Conservation (phyloP, 2,113 vertebrate genomes). For the Brienomyrus longianalis region DNA sequence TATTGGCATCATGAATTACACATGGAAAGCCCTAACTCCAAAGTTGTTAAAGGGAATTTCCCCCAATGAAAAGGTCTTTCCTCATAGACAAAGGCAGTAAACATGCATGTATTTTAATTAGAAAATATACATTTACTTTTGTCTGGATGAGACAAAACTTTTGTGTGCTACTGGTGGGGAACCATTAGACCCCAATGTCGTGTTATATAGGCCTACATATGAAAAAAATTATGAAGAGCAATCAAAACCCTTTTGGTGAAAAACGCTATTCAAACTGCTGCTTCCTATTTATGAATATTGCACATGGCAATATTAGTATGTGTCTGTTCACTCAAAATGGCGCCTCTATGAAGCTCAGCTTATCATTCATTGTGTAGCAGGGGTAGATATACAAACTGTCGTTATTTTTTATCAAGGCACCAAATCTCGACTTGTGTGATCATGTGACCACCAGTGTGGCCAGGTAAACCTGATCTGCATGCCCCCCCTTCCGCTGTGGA, state of each 20-base stretch:
- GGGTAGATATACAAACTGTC: slow-evolving; percentile 49
- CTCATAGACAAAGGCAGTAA: slow-evolving; percentile 40
- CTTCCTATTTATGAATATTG: slow-evolving; percentile 67
- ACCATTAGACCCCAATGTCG: slow-evolving; percentile 57
- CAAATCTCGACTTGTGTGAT: slow-evolving; percentile 67
- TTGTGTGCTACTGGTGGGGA: slow-evolving; percentile 64
- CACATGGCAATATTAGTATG: slow-evolving; percentile 53
- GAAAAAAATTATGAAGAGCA: slow-evolving; percentile 75
- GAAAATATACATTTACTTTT: slow-evolving; percentile 54
- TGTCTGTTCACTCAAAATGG: slow-evolving; percentile 5
- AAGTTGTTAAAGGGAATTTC: slow-evolving; percentile 42
- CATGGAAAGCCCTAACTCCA: slow-evolving; percentile 18
- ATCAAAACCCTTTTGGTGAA: slow-evolving; percentile 73
- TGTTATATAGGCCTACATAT: slow-evolving; percentile 57
- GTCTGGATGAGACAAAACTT: slow-evolving; percentile 58
- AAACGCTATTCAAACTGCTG: slow-evolving; percentile 73
- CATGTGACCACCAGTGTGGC: slow-evolving; percentile 50
- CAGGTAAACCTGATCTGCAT: not conserved
- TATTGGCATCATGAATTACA: not conserved
- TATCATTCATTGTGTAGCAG: slow-evolving; percentile 61
- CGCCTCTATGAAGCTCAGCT: slow-evolving; percentile 59
- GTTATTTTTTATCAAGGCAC: slow-evolving; percentile 68
- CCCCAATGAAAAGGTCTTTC: slow-evolving; percentile 40
- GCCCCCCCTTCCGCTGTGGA: not conserved
- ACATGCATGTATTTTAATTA: slow-evolving; percentile 36